Conservation (phyloP, 2,888 invertebrate genomes). For the Sinhomidia bicolor region DNA sequence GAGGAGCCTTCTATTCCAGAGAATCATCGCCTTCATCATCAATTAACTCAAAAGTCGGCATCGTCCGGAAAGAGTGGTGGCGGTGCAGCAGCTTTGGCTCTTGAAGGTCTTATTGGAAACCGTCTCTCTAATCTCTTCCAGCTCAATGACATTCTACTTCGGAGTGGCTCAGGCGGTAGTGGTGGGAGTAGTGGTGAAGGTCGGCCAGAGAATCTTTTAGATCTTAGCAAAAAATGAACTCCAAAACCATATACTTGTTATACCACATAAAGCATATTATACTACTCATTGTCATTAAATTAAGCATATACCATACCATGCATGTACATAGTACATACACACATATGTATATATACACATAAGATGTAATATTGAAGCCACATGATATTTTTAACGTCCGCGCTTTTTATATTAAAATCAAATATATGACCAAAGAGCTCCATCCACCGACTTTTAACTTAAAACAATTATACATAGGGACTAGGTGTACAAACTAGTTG, state of each 20-base stretch:
- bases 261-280: too few relatives aligned
- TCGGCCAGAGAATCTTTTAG: constrained; percentile 32
- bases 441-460: neutral
- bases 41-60: neutral
- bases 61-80: constrained; percentile 2
- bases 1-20: neutral
- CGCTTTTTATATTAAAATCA: neutral
- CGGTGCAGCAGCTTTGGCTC: neutral
- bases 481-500: neutral
- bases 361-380: neutral
- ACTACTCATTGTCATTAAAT: too few relatives aligned
- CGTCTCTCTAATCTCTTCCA: constrained; percentile 59
- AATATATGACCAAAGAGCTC: constrained; percentile 13
- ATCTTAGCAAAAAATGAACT: constrained; percentile 57
- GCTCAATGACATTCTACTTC: constrained; percentile 61
- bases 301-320: too few relatives aligned
- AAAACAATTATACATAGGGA: neutral
- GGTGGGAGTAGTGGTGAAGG: neutral
- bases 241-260: too few relatives aligned
- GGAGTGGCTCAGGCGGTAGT: neutral
- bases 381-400: neutral
- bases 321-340: neutral
- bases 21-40: constrained; percentile 23
- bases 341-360: neutral
- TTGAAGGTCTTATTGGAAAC: constrained; percentile 56